phyloP scores from a whole-genome alignment of 2,888 invertebrate genomes.

The Drosophila nr. fundita region DNA sequence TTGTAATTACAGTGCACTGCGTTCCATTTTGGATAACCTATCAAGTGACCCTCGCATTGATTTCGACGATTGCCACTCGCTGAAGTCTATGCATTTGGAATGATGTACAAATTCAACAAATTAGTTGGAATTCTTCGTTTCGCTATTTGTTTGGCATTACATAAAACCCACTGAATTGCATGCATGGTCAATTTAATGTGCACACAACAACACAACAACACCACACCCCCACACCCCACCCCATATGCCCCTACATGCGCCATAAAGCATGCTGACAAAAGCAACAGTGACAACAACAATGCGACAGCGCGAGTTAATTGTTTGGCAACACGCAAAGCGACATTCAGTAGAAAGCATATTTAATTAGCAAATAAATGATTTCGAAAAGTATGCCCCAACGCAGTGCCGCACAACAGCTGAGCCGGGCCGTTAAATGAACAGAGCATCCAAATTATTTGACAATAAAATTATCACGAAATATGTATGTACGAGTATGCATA shows the following conservation, averaged over 20 bases:
- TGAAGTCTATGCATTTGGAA: slow-evolving; percentile 18
- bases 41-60: not conserved
- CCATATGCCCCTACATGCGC: not conserved
- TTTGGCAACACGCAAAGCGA: slow-evolving; percentile 39
- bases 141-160: slow-evolving; percentile 9
- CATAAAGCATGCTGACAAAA: slow-evolving; percentile 13
- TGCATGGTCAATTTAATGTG: slow-evolving; percentile 12
- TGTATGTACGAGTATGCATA: not conserved
- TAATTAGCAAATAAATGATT: slow-evolving; percentile 70
- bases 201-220: not conserved
- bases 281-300: slow-evolving; percentile 15
- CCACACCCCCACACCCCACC: too few species aligned
- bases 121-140: not conserved
- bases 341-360: slow-evolving; percentile 45
- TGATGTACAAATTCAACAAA: slow-evolving; percentile 22
- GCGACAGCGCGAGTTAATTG: slow-evolving; percentile 39
- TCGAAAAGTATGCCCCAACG: slow-evolving; percentile 22
- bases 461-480: slow-evolving; percentile 66
- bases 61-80: not conserved
- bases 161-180: slow-evolving; percentile 25
- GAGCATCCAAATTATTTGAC: slow-evolving; percentile 65
- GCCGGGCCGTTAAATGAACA: slow-evolving; percentile 54
- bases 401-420: slow-evolving; percentile 3
- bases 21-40: not conserved
- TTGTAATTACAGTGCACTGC: not conserved